Percentiles rank a stretch among this genome's conserved stretches.
Evolutionary conservation across 1,140 invertebrate genomes (phyloP).

Genomic region (Zaprionus capensis): DNA sequence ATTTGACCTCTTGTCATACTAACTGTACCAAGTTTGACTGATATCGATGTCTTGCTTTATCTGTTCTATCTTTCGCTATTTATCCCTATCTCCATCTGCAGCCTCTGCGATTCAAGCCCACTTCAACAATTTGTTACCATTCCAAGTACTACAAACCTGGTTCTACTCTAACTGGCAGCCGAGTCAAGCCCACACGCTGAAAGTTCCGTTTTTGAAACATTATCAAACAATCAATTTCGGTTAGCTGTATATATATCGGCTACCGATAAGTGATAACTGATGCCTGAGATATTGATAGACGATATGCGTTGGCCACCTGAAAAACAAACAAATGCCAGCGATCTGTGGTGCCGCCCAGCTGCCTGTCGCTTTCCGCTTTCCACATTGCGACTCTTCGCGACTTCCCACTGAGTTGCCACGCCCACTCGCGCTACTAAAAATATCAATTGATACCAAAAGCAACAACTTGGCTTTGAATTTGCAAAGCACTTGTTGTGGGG

Average conservation of each 20-base stretch:
- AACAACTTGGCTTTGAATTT: background rate
- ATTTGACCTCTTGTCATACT: no score
- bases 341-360: background rate
- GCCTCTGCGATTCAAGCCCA: background rate
- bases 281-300: background rate
- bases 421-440: conserved; percentile 16
- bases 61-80: background rate
- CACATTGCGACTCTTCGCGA: conserved; percentile 6
- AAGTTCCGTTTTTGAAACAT: background rate
- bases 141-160: background rate
- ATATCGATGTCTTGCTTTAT: no score
- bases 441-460: conserved; percentile 12
- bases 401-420: conserved; percentile 8
- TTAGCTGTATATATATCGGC: conserved; percentile 1
- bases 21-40: no score
- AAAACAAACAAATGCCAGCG: conserved; percentile 6
- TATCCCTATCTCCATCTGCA: background rate
- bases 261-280: background rate
- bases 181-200: background rate
- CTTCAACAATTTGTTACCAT: background rate
- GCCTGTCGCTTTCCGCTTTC: conserved; percentile 4
- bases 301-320: conserved; percentile 21
- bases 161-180: background rate
- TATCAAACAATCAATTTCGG: background rate
- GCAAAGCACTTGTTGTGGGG: background rate